phyloP scores from a whole-genome alignment of 1,140 invertebrate species.

The Drosophila pseudoobscura region DNA sequence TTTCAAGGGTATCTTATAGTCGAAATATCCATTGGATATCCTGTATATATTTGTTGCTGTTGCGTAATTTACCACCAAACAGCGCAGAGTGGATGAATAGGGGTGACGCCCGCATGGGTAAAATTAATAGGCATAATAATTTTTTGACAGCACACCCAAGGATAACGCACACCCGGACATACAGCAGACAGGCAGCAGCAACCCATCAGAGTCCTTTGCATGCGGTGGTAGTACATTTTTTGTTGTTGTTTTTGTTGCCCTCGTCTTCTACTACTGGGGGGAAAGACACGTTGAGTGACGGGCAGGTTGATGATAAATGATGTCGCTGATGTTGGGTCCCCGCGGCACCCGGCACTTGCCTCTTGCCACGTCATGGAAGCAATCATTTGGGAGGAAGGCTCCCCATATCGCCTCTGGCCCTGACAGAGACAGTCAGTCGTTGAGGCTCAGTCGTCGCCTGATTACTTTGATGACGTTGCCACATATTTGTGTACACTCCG shows the following conservation, averaged over 20 bases:
- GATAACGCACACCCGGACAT: constrained; percentile 64
- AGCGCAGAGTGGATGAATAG: constrained; percentile 11
- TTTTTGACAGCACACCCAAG: constrained; percentile 83
- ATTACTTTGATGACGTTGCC: constrained; percentile 81
- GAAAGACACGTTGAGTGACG: constrained; percentile 69
- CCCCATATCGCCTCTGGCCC: constrained; percentile 61
- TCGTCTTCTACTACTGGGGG: constrained; percentile 12
- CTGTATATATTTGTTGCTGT: constrained; percentile 59
- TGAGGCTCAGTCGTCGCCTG: constrained; percentile 57
- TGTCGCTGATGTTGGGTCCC: constrained; percentile 75
- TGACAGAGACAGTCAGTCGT: constrained; percentile 67
- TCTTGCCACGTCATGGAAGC: constrained; percentile 74
- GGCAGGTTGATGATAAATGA: constrained; percentile 83
- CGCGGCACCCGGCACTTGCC: constrained; percentile 27
- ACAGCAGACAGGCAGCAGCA: constrained; percentile 36
- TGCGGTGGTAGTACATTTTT: constrained; percentile 41
- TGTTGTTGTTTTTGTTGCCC: constrained; percentile 1
- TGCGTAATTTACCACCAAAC: constrained; percentile 78
- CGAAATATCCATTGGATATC: too few relatives aligned
- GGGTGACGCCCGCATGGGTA: constrained; percentile 67
- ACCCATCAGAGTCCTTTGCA: constrained; percentile 71
- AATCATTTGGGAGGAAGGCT: constrained; percentile 64
- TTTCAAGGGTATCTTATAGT: too few relatives aligned
- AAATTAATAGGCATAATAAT: constrained; percentile 84
- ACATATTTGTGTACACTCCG: constrained; percentile 57